Evolutionary conservation across 2,113 vertebrate species (phyloP).

Genomic region (Antechinus stuartii): DNA sequence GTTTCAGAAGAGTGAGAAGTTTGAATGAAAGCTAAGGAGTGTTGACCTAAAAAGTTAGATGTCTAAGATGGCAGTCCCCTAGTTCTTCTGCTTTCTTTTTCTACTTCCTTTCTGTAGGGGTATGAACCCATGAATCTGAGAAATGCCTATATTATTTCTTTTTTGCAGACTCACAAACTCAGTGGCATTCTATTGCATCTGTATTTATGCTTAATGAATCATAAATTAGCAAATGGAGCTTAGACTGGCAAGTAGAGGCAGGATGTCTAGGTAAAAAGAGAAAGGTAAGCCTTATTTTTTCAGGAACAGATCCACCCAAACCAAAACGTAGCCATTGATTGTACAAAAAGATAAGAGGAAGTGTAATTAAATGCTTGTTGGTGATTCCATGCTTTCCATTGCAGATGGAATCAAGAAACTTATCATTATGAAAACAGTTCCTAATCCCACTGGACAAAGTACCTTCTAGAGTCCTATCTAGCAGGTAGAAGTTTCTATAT

Average conservation of each 20-base stretch:
- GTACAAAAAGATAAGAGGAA: neutral
- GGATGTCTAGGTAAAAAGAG: neutral
- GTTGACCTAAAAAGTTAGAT: neutral
- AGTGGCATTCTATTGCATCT: neutral
- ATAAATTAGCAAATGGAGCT: neutral
- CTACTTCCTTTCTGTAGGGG: conserved; percentile 42
- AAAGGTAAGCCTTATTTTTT: neutral
- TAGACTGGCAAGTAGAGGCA: neutral
- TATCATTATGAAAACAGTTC: neutral
- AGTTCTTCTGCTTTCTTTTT: conserved; percentile 24
- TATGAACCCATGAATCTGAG: conserved; percentile 28
- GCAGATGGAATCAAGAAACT: neutral
- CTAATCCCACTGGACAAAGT: neutral
- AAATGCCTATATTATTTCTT: conserved; percentile 23
- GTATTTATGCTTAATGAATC: neutral
- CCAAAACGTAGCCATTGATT: neutral
- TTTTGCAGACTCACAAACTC: neutral
- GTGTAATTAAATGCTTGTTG: neutral
- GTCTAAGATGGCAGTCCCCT: conserved; percentile 1
- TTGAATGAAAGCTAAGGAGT: neutral
- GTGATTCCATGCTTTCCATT: neutral
- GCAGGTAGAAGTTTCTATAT: neutral
- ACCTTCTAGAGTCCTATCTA: neutral
- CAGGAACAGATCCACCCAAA: neutral
- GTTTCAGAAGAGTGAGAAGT: neutral